Evolutionary conservation across 2,113 vertebrate genomes (phyloP), one percentile per base, ranked within the genome.

Genomic region (Lagopus leucura): DNA sequence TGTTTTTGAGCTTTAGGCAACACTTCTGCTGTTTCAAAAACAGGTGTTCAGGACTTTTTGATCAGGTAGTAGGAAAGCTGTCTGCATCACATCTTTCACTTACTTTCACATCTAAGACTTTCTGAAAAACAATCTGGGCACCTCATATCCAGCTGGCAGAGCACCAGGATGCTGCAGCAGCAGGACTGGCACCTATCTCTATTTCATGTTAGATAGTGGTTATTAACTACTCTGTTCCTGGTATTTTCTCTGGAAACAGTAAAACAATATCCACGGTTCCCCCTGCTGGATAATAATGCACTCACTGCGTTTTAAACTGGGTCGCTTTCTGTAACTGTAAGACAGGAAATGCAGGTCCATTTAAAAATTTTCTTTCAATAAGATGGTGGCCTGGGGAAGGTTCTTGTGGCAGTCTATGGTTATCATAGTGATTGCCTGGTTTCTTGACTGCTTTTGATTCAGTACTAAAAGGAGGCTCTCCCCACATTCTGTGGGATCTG

Each of bases 151-250:
- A 58, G 38, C 70, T 93, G 86, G 25, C 0, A 0, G 45, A 90
- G 36, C 55, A 28, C 16, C 60, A 90, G 87, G 10, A 3, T 7
- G 50, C 52, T 86, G 80, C 57, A 65, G 38, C 50, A 71, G 78
- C 47, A 81, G 58, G 74, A 25, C 61, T 48, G 52, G 80, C 0
- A 0, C 86, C 57, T 36, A 36, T 14, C 86, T 90, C 77, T 94
- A 86, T 69, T 93, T 93, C 65, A 47, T 30, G 9, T 95, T 79
- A 84, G 92, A 88, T 92, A 82, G 32, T 82, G 73, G 76, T 8
- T 94, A 93, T 93, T 71, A 22, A 42, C 70, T 84, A 69, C 83
- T 70, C 90, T 52, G 38, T 75, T 74, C 75, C 64, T 61, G 48
- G 4, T 86, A 32, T 80, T 90, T 83, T 72, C 88, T 93, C 83